Evolutionary conservation across 2,797 vertebrate species (phyloP).

Genomic region (Mormyrops boulengeri): DNA sequence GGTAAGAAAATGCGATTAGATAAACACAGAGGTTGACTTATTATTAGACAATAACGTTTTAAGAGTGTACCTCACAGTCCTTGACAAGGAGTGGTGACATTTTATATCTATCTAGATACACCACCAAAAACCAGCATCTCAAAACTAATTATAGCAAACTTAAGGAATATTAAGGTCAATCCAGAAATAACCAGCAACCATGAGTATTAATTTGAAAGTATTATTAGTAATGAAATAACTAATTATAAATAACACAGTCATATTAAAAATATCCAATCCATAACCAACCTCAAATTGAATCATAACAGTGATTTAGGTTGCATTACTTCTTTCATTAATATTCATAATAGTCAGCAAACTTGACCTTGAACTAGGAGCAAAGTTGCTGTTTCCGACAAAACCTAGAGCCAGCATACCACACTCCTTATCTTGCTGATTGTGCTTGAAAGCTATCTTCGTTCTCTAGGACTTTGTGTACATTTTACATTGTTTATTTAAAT

Average conservation of each 20-base stretch:
- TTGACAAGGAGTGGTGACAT: neutral
- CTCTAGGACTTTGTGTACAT: neutral
- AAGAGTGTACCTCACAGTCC: neutral
- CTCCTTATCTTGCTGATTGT: neutral
- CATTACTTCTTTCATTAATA: neutral
- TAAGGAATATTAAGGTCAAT: neutral
- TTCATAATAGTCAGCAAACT: neutral
- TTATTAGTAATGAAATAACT: neutral
- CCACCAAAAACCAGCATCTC: neutral
- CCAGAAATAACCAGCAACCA: neutral
- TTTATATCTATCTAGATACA: neutral
- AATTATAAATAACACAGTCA: neutral
- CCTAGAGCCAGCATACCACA: neutral
- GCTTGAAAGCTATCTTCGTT: neutral
- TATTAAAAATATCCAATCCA: neutral
- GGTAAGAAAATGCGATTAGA: neutral
- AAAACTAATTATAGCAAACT: neutral
- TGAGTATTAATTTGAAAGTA: neutral
- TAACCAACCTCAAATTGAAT: neutral
- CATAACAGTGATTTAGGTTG: neutral
- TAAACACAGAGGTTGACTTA: neutral
- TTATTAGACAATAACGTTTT: neutral
- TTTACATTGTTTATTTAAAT: slow-evolving; percentile 24
- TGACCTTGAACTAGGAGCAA: neutral
- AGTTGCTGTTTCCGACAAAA: neutral